A percentile compares a stretch with the other conserved stretches of the same genome.
These are phyloP conservation scores for Calypte anna DNA, from an alignment of 2,113 vertebrate species.

Conservation along the genomic window DNA sequence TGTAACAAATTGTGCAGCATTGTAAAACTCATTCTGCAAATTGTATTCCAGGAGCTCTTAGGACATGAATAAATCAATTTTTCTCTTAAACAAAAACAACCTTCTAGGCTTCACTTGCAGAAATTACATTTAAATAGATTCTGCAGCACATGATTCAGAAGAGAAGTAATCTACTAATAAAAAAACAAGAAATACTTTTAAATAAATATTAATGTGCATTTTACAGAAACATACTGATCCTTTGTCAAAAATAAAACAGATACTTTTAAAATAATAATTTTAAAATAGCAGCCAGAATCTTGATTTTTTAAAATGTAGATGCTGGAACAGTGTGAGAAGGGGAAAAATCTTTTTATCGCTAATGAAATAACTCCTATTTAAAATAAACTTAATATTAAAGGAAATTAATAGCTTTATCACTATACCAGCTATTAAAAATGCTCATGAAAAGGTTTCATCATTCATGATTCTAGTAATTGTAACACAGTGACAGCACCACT, in stretches of 20 bases:
- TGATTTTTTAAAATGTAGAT: not conserved
- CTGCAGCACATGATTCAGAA: not conserved
- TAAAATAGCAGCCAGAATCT: not conserved
- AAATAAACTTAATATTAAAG: not conserved
- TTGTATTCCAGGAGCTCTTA: constrained; percentile 23
- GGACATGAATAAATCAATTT: not conserved
- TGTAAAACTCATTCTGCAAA: constrained; percentile 4
- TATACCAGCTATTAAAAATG: not conserved
- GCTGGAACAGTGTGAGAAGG: not conserved
- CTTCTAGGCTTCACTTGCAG: not conserved
- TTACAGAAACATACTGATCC: not conserved
- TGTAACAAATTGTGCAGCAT: not conserved
- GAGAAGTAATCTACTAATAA: not conserved
- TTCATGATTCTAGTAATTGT: not conserved
- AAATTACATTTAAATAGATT: not conserved
- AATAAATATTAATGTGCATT: not conserved
- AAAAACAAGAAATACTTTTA: not conserved
- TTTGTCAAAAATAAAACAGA: too few relatives aligned
- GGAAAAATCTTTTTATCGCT: not conserved
- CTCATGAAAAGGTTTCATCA: not conserved
- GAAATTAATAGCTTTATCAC: not conserved
- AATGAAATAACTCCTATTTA: not conserved
- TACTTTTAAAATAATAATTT: not conserved
- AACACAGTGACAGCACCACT: not conserved
- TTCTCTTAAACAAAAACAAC: not conserved